These are phyloP conservation scores for Brenthis hecate DNA, from an alignment of 2,888 invertebrate species.

Conservation along the genomic window DNA sequence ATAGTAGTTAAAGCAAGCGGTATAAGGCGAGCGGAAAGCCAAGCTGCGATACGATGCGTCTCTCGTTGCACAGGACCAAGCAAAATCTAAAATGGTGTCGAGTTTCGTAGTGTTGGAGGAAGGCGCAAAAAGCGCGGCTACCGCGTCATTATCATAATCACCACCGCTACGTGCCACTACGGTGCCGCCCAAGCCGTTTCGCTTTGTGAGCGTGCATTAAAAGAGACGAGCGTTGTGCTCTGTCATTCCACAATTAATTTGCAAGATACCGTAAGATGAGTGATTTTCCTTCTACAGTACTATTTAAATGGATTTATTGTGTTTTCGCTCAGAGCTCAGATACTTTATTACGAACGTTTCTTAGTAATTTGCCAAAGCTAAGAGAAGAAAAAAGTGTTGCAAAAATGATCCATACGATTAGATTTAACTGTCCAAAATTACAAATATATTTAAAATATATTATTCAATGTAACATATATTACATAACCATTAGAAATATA, in stretches of 20 bases:
- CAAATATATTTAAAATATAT: too few species aligned
- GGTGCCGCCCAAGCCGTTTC: slow-evolving; percentile 75
- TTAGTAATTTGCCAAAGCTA: too few species aligned
- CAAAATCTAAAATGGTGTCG: slow-evolving; percentile 62
- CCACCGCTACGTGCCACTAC: slow-evolving; percentile 71
- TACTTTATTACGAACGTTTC: neutral
- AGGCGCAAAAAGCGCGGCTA: slow-evolving; percentile 77
- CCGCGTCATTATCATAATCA: slow-evolving; percentile 81
- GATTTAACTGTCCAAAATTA: too few species aligned
- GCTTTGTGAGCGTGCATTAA: slow-evolving; percentile 80
- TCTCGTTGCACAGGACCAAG: slow-evolving; percentile 39
- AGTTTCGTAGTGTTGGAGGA: slow-evolving; percentile 71
- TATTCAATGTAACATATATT: too few species aligned
- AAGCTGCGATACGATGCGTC: slow-evolving; percentile 38
- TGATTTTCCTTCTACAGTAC: slow-evolving; percentile 39
- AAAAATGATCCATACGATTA: too few species aligned
- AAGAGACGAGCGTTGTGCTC: slow-evolving; percentile 74
- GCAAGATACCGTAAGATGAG: slow-evolving; percentile 63
- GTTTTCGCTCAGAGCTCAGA: slow-evolving; percentile 22
- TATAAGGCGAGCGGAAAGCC: slow-evolving; percentile 48
- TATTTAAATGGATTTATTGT: slow-evolving; percentile 35
- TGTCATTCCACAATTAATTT: slow-evolving; percentile 79
- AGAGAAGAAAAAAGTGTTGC: too few species aligned
- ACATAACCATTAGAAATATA: too few species aligned
- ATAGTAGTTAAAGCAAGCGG: slow-evolving; percentile 64